Evolutionary conservation across 2,113 vertebrate genomes (phyloP), one percentile per base, ranked within the genome.

Genomic region (Eolophus roseicapilla): DNA sequence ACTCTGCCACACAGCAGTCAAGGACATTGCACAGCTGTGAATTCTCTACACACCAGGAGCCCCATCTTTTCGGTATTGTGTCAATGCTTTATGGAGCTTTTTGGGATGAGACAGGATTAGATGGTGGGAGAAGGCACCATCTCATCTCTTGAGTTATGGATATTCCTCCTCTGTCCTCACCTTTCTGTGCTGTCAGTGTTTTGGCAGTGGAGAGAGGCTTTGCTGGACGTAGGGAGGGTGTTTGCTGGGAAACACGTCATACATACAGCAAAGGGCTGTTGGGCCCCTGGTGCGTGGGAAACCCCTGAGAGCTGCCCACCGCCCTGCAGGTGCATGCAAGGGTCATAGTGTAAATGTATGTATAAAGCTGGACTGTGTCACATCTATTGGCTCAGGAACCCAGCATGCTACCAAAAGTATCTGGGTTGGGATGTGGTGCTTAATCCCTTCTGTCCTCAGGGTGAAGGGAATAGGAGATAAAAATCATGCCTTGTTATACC

Each of bases 161-260:
- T 39, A 14, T 50, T 27, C 28, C 21, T 73, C 37, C 37, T 60
- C 41, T 77, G 57, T 49, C 17, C 17, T 47, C 2, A 0, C 17
- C 20, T 64, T 17, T 17, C 37, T 75, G 11, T 6, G 15, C 37
- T 74, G 11, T 13, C 43, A 64, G 28, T 2, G 3, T 7, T 80
- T 65, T 63, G n/a, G 24, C 25, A 86, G 29, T 5, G 8, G 24
- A 62, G 28, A 44, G 21, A 1, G n/a, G 29, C 28, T 76, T 80
- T 55, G 8, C 18, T 35, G 39, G 29, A 18, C 17, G 8, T 13
- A 79, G 37, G 24, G 33, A 90, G 33, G 4, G 23, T 57, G 18
- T 77, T 57, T 67, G 12, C 33, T 57, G 1, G 2, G 21, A 71
- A 84, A 67, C 6, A 60, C 0, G 0, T 37, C 0, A 1, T 23